Base-by-base conservation (phyloP, 2,797 vertebrate genomes). In the Xyrichtys novacula region DNA sequence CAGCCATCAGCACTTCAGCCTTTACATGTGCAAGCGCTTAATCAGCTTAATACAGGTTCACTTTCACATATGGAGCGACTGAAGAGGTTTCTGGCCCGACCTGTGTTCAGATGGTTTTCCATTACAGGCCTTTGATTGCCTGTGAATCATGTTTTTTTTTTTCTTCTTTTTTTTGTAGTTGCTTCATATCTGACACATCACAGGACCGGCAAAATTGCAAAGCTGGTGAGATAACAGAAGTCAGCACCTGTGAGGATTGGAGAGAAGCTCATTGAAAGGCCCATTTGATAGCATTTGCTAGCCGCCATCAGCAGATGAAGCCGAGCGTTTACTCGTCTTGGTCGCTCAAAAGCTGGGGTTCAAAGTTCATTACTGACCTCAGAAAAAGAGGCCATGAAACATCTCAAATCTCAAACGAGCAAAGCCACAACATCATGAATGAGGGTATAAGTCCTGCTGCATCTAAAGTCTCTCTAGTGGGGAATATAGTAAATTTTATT, bases 11-110 rank as follows among this genome's bases (percentile, higher is more conserved):
- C 50, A 40, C 90, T 94, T 88, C 79, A 93, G 88, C 88, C 84
- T 85, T 87, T 78, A 89, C 90, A 92, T 88, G 83, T 92, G 58
- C 42, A 34, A 48, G 29, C 23, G 54, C 72, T 94, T 92, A 93
- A 90, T 85, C 76, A 89, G 89, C 90, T 94, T 93, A 92, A 93
- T 93, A 93, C 93, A 92, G 91, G 91, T 93, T 72, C 88, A 90
- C 94, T 92, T 92, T 86, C 92, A 91, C 81, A 83, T 55, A 54
- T 55, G 39, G 20, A 74, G 92, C 85, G 90, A 93, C 93, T 94
- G 87, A 91, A 94, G 94, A 95, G 92, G 90, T 88, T 91, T 93
- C 91, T 91, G 93, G 91, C 19, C 50, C 73, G 34, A 71, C 57
- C 60, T 29, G 83, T 89, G 91, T 90, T 93, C 92, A 94, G 22